phyloP scores from a whole-genome alignment of 2,113 vertebrate species.

The Callorhinus ursinus region DNA sequence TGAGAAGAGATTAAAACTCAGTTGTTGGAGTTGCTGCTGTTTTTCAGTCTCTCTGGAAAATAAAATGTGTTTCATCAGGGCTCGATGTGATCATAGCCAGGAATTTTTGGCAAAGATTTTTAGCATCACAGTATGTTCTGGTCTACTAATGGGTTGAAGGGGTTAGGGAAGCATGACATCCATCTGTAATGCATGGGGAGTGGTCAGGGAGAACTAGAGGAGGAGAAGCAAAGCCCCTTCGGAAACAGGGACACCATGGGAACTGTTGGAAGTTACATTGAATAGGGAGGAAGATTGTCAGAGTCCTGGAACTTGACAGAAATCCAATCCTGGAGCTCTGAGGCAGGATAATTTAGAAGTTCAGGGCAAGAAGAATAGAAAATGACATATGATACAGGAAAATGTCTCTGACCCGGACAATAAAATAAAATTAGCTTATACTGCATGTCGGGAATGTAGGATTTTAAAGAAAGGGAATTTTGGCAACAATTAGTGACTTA shows the following conservation, averaged over 20 bases:
- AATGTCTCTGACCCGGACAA: conserved; percentile 75
- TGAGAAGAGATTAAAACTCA: conserved; percentile 35
- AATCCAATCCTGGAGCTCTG: conserved; percentile 75
- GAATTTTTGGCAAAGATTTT: conserved; percentile 65
- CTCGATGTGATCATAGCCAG: conserved; percentile 42
- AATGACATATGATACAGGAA: conserved; percentile 80
- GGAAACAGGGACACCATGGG: conserved; percentile 69
- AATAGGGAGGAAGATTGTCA: conserved; percentile 78
- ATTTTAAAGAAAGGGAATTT: conserved; percentile 51
- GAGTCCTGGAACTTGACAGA: conserved; percentile 76
- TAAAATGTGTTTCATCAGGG: conserved; percentile 34
- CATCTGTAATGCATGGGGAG: not conserved
- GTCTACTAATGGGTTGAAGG: conserved; percentile 23
- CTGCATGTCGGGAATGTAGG: conserved; percentile 16
- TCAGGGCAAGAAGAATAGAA: conserved; percentile 79
- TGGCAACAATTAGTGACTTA: conserved; percentile 33
- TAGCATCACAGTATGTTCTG: conserved; percentile 65
- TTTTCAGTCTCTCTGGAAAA: conserved; percentile 57
- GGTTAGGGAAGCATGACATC: not conserved
- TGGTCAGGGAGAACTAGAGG: not conserved
- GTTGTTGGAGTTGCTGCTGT: not conserved
- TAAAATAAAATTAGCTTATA: conserved; percentile 74
- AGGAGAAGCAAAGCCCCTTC: conserved; percentile 51
- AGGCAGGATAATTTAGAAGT: conserved; percentile 78
- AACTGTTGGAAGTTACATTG: conserved; percentile 80